A percentile compares a stretch with the other conserved stretches of the same genome.
phyloP scores from a whole-genome alignment of 2,888 invertebrate genomes.

The Synergus umbraculus region DNA sequence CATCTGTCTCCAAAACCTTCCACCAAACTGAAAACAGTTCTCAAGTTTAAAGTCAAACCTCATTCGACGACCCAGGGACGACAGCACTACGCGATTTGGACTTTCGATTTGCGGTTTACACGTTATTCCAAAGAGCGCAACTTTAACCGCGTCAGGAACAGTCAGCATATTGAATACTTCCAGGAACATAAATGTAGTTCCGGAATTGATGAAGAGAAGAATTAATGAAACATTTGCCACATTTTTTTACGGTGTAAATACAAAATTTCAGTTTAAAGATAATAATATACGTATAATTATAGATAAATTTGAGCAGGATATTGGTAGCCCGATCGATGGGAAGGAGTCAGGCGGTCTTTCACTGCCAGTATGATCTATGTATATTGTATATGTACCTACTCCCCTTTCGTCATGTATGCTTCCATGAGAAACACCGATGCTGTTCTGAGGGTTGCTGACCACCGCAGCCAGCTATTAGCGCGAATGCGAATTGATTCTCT shows the following conservation, averaged over 20 bases:
- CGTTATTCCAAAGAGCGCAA: background rate
- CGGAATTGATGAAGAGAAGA: background rate
- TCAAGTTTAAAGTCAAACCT: conserved; percentile 57
- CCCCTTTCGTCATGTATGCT: conserved; percentile 43
- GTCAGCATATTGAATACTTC: conserved; percentile 10
- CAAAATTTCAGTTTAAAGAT: too few species aligned
- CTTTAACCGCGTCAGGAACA: conserved; percentile 19
- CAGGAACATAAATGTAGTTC: background rate
- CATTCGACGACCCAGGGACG: conserved; percentile 54
- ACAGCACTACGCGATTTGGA: conserved; percentile 52
- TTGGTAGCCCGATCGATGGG: conserved; percentile 56
- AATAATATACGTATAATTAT: conserved; percentile 48
- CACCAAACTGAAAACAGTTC: conserved; percentile 65
- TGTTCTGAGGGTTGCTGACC: conserved; percentile 57
- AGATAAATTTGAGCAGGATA: conserved; percentile 55
- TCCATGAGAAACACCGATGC: conserved; percentile 46
- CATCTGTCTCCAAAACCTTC: conserved; percentile 74
- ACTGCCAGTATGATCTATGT: conserved; percentile 42
- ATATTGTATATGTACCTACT: conserved; percentile 9
- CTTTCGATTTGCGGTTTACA: conserved; percentile 54
- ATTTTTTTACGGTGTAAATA: conserved; percentile 49
- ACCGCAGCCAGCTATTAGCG: conserved; percentile 65
- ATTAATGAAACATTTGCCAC: background rate
- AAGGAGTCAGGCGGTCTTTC: conserved; percentile 52
- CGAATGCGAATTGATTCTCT: conserved; percentile 66